Evolutionary conservation across 2,113 vertebrate species (phyloP), one percentile per base, ranked within the genome.

Genomic region (Alectura lathami): DNA sequence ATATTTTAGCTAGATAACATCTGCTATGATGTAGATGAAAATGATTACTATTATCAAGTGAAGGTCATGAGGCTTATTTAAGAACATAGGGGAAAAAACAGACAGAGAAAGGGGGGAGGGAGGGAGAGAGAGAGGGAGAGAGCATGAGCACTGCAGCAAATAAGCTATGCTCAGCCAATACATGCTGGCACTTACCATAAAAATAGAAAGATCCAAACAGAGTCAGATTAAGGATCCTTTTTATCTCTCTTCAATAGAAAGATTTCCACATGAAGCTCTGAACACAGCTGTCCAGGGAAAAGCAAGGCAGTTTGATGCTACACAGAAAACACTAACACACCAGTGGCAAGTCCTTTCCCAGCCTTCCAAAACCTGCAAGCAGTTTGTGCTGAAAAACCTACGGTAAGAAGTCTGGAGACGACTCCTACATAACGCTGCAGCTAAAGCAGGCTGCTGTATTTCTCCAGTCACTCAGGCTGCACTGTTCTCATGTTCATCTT

Each of bases 181-280:
- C 94, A 97, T 81, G 97, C 97, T 86, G 92, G 95, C 97, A 99
- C 99, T 99, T 98, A 99, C 99, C 98, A 97, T 98, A 97, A 97
- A 98, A 98, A 98, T 96, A 98, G 97, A 97, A 97, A 98, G 97
- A 97, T 96, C 97, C 97, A 96, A 97, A 97, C 98, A 96, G 95
- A 98, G 96, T 83, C 96, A 97, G 94, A 96, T 89, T 91, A 91
- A 86, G 78, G 88, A 95, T 96, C 90, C 94, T 91, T 97, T 97
- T 95, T 94, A 88, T 45, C 79, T 64, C 96, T 96, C 95, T 96
- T 89, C 87, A 74, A 64, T 45, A 86, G 88, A 93, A 78, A 96
- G 91, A 93, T 93, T 96, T 97, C 96, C 97, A 89, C 94, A 56
- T 45, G 89, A 93, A 83, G 95, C 92, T 93, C 88, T 90, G 95